These are phyloP conservation scores for Nasalis larvatus DNA, from an alignment of 2,113 vertebrate species.

Conservation along the genomic window DNA sequence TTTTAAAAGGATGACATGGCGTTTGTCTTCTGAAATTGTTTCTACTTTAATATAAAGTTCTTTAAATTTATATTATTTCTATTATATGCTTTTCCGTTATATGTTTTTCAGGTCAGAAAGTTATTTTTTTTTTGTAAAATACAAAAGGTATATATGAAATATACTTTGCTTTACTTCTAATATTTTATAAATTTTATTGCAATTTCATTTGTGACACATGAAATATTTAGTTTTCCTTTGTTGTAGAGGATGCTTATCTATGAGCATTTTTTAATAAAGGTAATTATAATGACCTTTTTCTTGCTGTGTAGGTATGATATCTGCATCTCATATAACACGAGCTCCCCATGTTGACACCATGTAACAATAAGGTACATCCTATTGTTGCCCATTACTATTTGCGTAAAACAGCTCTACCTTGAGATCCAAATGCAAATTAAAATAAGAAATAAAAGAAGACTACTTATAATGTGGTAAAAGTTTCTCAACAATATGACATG, in stretches of 20 bases:
- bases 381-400: neutral
- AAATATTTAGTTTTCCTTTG: conserved; percentile 33
- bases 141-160: neutral
- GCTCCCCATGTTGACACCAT: neutral
- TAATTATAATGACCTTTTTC: neutral
- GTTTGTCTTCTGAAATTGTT: neutral
- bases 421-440: neutral
- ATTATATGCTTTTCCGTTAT: neutral
- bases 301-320: neutral
- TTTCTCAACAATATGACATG: neutral
- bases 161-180: conserved; percentile 4
- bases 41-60: neutral
- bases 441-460: neutral
- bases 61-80: neutral
- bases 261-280: neutral
- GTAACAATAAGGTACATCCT: neutral
- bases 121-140: neutral
- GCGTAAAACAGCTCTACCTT: neutral
- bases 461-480: neutral
- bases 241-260: neutral
- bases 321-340: neutral
- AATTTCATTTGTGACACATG: neutral
- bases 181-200: conserved; percentile 37
- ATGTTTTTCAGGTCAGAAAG: neutral
- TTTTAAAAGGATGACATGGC: neutral